Conservation (phyloP, 2,888 invertebrate genomes). For the Sarcophaga caerulescens region DNA sequence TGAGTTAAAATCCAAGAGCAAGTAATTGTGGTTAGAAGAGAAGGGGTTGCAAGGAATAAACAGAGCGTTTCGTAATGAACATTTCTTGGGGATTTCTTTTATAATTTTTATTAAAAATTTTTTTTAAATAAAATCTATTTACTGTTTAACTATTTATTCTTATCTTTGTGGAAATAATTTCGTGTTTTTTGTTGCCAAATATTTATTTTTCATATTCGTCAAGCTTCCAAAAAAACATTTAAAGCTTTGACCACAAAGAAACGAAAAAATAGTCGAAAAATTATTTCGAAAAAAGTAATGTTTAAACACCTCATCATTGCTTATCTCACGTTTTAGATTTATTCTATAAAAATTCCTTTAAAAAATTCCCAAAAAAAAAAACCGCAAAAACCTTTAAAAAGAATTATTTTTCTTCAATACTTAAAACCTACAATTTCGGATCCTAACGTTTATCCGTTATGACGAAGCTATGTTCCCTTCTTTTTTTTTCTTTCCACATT, state of each 20-base stretch:
- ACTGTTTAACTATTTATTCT: conserved; percentile 4
- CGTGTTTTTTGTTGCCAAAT: conserved; percentile 45
- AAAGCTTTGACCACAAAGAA: neutral
- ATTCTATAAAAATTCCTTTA: conserved; percentile 14
- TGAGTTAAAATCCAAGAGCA: neutral
- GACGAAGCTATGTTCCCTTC: neutral
- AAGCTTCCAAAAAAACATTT: conserved; percentile 51
- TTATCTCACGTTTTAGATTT: conserved; percentile 67
- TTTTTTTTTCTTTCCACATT: neutral
- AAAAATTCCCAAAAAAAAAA: conserved; percentile 3
- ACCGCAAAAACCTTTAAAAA: neutral
- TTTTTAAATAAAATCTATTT: neutral
- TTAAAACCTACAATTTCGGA: conserved; percentile 55
- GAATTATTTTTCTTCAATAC: conserved; percentile 22
- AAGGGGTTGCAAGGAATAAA: neutral
- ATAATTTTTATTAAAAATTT: neutral
- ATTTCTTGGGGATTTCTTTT: neutral
- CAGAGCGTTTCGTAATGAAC: neutral
- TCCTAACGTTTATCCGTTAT: conserved; percentile 29
- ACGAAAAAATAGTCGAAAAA: neutral
- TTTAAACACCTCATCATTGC: conserved; percentile 64
- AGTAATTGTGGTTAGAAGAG: neutral
- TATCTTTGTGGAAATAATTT: neutral
- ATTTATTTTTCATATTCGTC: conserved; percentile 64
- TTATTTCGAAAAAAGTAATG: conserved; percentile 10